Conservation (phyloP, 2,888 invertebrate genomes). For the Cantharis lateralis region DNA sequence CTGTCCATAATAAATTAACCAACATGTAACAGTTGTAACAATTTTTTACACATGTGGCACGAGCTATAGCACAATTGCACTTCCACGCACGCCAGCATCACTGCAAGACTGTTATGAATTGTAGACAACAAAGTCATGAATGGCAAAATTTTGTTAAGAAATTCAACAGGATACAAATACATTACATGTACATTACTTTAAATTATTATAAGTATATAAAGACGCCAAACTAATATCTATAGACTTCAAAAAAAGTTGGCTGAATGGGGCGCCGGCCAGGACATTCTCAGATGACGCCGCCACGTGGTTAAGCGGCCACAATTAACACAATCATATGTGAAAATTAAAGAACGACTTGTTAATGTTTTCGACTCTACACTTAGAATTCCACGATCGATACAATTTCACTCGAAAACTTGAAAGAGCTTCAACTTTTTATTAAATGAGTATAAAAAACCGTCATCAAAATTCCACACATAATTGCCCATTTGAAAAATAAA, state of each 20-base stretch:
- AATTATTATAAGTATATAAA: conserved; percentile 25
- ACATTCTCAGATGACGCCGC: conserved; percentile 28
- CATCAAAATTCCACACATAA: not conserved
- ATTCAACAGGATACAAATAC: conserved; percentile 17
- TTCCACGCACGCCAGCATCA: conserved; percentile 33
- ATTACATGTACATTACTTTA: conserved; percentile 18
- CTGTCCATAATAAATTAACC: conserved; percentile 13
- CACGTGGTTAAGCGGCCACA: conserved; percentile 8
- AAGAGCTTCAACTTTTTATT: not conserved
- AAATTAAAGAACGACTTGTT: conserved; percentile 7
- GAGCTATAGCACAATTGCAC: conserved; percentile 23
- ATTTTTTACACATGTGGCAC: conserved; percentile 23
- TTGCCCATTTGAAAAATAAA: not conserved
- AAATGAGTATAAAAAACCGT: not conserved
- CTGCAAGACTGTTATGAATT: conserved; percentile 23
- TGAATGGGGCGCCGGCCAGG: conserved; percentile 29
- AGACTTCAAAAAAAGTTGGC: conserved; percentile 31
- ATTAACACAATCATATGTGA: conserved; percentile 12
- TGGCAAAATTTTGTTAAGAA: conserved; percentile 23
- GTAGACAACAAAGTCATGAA: conserved; percentile 16
- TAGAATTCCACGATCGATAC: conserved; percentile 24
- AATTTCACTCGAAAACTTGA: conserved; percentile 3
- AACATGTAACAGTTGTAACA: conserved; percentile 16
- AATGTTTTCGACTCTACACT: conserved; percentile 6
- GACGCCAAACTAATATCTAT: conserved; percentile 32